Conservation (phyloP, 1,140 invertebrate genomes). For the Vanessa tameamea region DNA sequence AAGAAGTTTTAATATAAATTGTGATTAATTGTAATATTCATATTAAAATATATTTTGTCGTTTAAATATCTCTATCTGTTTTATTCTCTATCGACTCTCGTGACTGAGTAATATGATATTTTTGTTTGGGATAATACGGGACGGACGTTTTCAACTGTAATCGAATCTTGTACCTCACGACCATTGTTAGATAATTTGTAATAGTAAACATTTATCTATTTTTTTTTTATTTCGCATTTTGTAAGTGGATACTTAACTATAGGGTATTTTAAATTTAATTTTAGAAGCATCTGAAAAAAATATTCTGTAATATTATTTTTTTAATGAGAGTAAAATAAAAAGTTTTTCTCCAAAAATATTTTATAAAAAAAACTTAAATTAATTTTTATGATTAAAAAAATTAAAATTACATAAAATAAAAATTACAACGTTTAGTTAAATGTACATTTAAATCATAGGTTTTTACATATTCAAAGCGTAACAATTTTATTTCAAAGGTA, state of each 20-base stretch:
- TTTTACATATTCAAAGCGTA: no score
- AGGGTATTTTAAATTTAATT: neutral
- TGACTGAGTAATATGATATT: conserved; percentile 69
- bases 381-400: no score
- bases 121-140: conserved; percentile 55
- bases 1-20: neutral
- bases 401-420: no score
- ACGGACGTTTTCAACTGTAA: conserved; percentile 49
- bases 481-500: conserved; percentile 6
- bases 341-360: no score
- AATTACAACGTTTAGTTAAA: no score
- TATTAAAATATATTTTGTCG: no score
- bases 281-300: no score
- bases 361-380: no score
- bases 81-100: conserved; percentile 27
- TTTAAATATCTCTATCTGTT: neutral
- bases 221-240: conserved; percentile 49
- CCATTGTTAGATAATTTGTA: conserved; percentile 73
- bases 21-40: neutral
- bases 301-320: no score
- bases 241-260: conserved; percentile 40
- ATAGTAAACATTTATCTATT: conserved; percentile 73
- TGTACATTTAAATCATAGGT: no score
- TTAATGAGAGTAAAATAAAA: no score
- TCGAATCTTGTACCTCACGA: conserved; percentile 50